Evolutionary conservation across 2,888 invertebrate species (phyloP), one percentile per base, ranked within the genome.

Genomic region (Drosophila parthenogenetica): DNA sequence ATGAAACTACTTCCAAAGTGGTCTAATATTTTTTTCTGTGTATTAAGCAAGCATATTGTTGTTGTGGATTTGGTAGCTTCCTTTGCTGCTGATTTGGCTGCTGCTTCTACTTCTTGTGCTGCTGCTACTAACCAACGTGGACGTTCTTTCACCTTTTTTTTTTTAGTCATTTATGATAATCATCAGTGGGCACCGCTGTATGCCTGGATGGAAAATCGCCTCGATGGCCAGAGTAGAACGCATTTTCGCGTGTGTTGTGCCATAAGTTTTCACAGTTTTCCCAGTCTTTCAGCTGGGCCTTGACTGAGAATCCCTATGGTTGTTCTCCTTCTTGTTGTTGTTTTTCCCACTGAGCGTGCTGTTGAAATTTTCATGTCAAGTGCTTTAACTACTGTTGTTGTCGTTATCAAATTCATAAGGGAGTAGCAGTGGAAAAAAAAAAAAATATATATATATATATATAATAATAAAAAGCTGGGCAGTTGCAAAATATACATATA

Each of bases 121-220:
- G 13, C 48, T 46, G 17, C 46, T 51, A 42, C 63, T 54, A 42
- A 1, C 8, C 8, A 29, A 29, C 29, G 29, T 29, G 29, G 29
- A 29, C 8, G 8, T 8, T 29, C 29, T 8, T 8, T 63, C 69
- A 53, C 35, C n/a, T 29, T 67, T 71, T 54, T 62, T 53, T 67
- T 80, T 75, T 78, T 81, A 71, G 84, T 79, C 67, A 79, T 79
- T 81, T 87, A 87, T 87, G 87, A 87, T 87, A 87, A 84, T 79
- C 82, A 82, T 82, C 85, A 66, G 73, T 13, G 79, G 63, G 59
- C 59, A 66, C 42, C 64, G 43, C 39, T 73, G 67, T 68, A 69
- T 54, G 69, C 79, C 29, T 54, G 14, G 3, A 19, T 14, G 19
- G 19, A 59, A 43, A 48, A 48, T 49, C 48, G 19, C 29, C 62